phyloP scores from a whole-genome alignment of 1,140 invertebrate species.

The Drosophila asahinai region DNA sequence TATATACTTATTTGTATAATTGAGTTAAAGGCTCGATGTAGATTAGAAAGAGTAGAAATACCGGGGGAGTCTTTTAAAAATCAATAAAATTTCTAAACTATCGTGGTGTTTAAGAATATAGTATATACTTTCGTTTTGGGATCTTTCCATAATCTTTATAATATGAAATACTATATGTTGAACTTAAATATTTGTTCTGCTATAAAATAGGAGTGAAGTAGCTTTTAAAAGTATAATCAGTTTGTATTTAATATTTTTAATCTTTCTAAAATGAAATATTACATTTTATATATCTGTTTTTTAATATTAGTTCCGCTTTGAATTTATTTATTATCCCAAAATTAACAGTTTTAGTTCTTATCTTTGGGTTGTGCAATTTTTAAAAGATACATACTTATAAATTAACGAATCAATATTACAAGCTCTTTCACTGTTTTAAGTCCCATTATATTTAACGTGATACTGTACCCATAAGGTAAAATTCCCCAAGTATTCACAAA shows the following conservation, averaged over 20 bases:
- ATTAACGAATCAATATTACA: no score
- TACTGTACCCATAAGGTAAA: neutral
- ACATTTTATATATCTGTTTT: neutral
- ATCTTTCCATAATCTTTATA: neutral
- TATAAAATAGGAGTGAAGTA: neutral
- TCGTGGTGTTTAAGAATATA: no score
- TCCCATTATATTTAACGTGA: neutral
- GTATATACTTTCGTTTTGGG: neutral
- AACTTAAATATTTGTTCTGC: neutral
- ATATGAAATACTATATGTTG: neutral
- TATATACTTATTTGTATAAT: neutral
- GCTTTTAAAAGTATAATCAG: no score
- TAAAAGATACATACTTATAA: no score
- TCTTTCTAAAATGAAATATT: neutral
- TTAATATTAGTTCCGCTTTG: neutral
- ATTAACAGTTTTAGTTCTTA: no score
- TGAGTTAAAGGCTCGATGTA: slow-evolving; percentile 6
- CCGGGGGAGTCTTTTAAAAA: neutral
- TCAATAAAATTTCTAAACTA: slow-evolving; percentile 4
- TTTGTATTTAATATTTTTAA: no score
- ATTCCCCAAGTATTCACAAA: neutral
- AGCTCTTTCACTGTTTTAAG: neutral
- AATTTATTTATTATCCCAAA: no score
- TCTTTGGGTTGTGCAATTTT: no score
- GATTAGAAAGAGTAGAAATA: slow-evolving; percentile 15